Conservation (phyloP, 2,113 vertebrate genomes). For the Bubo blakistoni region DNA sequence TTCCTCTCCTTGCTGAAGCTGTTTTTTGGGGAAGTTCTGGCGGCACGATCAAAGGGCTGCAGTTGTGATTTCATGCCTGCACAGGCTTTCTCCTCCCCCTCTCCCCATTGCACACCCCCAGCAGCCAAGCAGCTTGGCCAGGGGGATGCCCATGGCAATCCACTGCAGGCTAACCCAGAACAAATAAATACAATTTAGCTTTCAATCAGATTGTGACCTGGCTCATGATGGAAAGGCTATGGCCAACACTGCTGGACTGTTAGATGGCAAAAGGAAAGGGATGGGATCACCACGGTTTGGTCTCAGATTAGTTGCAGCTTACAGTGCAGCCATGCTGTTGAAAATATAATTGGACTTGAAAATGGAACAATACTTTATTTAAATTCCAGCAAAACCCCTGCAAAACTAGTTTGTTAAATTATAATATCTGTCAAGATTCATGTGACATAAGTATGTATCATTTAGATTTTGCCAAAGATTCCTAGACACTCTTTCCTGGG, state of each 20-base stretch:
- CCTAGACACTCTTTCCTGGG: background rate
- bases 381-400: background rate
- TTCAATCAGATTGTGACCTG: background rate
- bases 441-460: rapidly evolving
- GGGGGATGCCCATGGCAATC: background rate
- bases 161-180: background rate
- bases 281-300: background rate
- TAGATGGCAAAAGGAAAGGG: background rate
- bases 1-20: background rate
- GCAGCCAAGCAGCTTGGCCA: background rate
- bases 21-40: background rate
- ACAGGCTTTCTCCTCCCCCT: background rate
- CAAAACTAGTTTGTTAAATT: background rate
- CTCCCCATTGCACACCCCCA: rapidly evolving
- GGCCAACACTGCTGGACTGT: background rate
- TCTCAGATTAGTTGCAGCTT: background rate
- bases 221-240: background rate
- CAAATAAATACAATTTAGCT: background rate
- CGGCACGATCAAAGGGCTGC: background rate
- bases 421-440: background rate
- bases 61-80: background rate
- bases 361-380: background rate
- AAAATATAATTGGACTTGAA: background rate
- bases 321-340: background rate
- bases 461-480: background rate